These are phyloP conservation scores for Drosophila lacertosa DNA, from an alignment of 1,140 invertebrate genomes.

Conservation along the genomic window DNA sequence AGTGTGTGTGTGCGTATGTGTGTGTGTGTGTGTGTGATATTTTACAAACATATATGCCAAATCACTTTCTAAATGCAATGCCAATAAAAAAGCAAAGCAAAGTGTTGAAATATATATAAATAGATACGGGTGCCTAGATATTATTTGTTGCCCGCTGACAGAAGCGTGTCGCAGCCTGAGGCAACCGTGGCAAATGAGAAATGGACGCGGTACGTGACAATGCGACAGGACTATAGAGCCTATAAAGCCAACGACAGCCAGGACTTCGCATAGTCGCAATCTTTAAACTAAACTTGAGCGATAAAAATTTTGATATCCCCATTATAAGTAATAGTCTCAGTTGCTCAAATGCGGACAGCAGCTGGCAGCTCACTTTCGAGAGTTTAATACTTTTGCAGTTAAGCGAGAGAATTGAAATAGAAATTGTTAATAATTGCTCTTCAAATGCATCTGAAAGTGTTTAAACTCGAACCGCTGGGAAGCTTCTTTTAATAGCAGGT, in stretches of 20 bases:
- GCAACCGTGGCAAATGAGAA: slow-evolving; percentile 36
- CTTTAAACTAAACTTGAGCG: slow-evolving; percentile 12
- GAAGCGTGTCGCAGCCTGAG: slow-evolving; percentile 23
- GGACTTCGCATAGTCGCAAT: not conserved
- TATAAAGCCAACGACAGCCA: not conserved
- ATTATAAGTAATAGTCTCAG: too few relatives aligned
- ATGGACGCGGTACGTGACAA: slow-evolving; percentile 49
- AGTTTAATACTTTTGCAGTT: too few relatives aligned
- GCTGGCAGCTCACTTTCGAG: too few relatives aligned
- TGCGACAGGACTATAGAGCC: slow-evolving; percentile 16
- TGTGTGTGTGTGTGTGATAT: slow-evolving; percentile 18
- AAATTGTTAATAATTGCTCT: too few relatives aligned
- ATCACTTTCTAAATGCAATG: slow-evolving; percentile 63
- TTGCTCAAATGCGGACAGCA: too few relatives aligned
- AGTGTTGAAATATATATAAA: slow-evolving; percentile 48
- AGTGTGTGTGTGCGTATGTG: slow-evolving; percentile 12
- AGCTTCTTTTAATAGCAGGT: too few relatives aligned
- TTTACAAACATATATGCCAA: slow-evolving; percentile 46
- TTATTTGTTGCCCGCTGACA: slow-evolving; percentile 53
- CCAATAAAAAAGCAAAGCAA: slow-evolving; percentile 56
- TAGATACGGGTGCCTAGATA: slow-evolving; percentile 19
- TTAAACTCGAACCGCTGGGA: too few relatives aligned
- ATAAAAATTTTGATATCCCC: slow-evolving; percentile 2
- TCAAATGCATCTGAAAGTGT: too few relatives aligned
- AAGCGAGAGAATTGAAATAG: too few relatives aligned